Base-by-base conservation (phyloP, 2,797 vertebrate species). In the Hydrolagus colliei region DNA sequence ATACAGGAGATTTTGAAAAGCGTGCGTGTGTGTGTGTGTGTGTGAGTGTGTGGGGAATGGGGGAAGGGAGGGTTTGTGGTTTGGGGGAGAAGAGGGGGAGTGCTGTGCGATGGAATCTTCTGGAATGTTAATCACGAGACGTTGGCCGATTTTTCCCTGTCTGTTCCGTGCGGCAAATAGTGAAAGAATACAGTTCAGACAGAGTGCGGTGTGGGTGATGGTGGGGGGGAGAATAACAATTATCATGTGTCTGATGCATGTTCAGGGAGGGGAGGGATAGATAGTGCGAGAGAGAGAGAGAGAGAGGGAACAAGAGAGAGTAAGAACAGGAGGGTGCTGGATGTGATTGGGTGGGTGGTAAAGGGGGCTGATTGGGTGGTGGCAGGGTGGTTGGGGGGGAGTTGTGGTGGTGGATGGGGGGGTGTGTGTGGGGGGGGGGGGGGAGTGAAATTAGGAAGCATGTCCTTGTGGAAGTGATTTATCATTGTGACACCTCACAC, bases 401-500 rank as follows among this genome's bases (percentile, higher is more conserved):
- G 27, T 27, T 27, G 27, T 27, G 27, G 63, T 82, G 27, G 27
- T 27, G 27, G 27, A n/a, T n/a, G 27, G 27, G 27, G 27, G 27
- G 27, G 27, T 0, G 27, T 27, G n/a, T n/a, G n/a, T 27, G 27
- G 0, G 27, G 27, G 27, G 27, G 0, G 27, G 27, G 27, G 27
- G 27, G 27, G 27, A 27, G 27, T 27, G 27, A 27, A 27, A 27
- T 82, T 87, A 88, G n/a, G 90, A 89, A 87, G 88, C 52, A 27
- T 87, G 88, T 86, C 88, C 86, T 35, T 79, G 52, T 87, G 86
- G 88, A 87, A 86, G 87, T 88, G 88, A 88, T 88, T 88, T 87
- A 88, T 88, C 89, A 87, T 86, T 86, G 68, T 89, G 88, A 89
- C 88, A 88, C 85, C 85, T 85, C 76, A 76, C 89, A 86, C 87